Conservation (phyloP, 2,888 invertebrate genomes). For the Eupithecia abbreviata region DNA sequence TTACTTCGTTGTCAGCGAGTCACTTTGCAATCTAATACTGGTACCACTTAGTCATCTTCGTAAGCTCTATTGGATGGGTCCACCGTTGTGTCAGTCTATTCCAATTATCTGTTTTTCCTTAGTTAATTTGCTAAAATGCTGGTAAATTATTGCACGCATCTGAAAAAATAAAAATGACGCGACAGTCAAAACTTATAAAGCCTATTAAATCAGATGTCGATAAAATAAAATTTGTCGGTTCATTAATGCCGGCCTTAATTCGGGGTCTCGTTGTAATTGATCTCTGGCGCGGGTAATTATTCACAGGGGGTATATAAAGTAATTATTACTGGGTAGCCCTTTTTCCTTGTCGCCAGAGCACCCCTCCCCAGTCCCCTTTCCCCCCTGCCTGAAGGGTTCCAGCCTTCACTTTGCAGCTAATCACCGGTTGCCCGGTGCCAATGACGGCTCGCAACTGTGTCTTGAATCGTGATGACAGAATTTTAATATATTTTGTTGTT, state of each 20-base stretch:
- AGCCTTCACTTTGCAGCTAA: conserved; percentile 58
- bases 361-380: conserved; percentile 46
- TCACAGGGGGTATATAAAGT: conserved; percentile 82
- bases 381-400: conserved; percentile 45
- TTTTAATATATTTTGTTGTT: conserved; percentile 82
- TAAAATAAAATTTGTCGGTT: conserved; percentile 73
- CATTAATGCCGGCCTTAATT: conserved; percentile 74
- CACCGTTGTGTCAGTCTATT: background rate
- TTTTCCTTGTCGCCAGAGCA: conserved; percentile 76
- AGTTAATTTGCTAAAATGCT: background rate
- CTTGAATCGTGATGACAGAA: conserved; percentile 78
- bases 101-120: background rate
- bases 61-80: no score
- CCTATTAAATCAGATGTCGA: conserved; percentile 49
- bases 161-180: background rate
- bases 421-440: conserved; percentile 78
- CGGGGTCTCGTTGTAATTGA: conserved; percentile 79
- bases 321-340: conserved; percentile 81
- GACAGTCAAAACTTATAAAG: conserved; percentile 28
- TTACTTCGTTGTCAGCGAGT: background rate
- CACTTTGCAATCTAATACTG: background rate
- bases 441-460: conserved; percentile 79
- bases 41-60: background rate
- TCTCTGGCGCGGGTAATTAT: conserved; percentile 79
- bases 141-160: background rate